Evolutionary conservation across 2,797 vertebrate species (phyloP), one percentile per base, ranked within the genome.

Genomic region (Rostrhamus sociabilis): DNA sequence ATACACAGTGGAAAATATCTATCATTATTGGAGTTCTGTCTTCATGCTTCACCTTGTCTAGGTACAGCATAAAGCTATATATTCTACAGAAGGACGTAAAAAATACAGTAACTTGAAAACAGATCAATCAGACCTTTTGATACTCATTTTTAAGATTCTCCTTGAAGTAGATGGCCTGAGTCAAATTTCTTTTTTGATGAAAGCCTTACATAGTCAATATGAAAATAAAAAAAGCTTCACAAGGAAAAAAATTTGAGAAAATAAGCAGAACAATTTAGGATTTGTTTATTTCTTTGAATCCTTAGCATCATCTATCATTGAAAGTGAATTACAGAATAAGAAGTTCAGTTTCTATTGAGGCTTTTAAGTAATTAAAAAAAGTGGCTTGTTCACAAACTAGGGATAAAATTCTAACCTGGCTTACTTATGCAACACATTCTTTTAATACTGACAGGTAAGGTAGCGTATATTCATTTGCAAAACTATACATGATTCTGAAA

Each of bases 61-160:
- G 43, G 55, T 12, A 75, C 19, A 87, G 2, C 26, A 67, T 45
- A 89, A 89, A 64, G 23, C 10, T 42, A 11, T 22, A 53, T 32
- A 64, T 19, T 66, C 71, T 90, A 75, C 2, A 5, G 34, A 68
- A 79, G 45, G 42, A 89, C 0, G 3, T 75, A 81, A 80, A 89
- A 92, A 76, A 83, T 76, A 64, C 11, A 95, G 45, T 25, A 83
- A 95, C 88, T 81, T 88, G 38, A 88, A 94, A 95, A 67, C 47
- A 60, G 72, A 92, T 93, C 83, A 89, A 86, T 97, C 74, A 76
- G 43, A 77, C 4, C n/a, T 89, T 96, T 96, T 96, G 75, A 93
- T 83, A 89, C 20, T n/a, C 0, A 56, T 76, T 93, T 93, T 95
- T 36, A 55, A 92, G 87, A 96, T 95, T 96, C 86, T 95, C 3